Base-by-base conservation (phyloP, 2,113 vertebrate genomes). In the Odontesthes bonariensis region DNA sequence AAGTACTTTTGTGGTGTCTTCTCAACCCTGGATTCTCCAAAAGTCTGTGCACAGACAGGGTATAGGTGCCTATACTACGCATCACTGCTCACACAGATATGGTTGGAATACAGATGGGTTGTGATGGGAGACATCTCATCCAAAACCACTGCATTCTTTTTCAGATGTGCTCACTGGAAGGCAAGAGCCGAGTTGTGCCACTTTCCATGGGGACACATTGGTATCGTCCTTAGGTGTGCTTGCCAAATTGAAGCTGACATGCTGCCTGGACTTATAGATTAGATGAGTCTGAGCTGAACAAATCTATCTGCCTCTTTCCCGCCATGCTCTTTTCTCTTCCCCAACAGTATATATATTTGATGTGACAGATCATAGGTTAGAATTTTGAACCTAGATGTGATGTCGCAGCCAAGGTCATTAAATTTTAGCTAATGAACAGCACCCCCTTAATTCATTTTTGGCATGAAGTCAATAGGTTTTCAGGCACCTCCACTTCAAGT, bases 261-360 rank as follows among this genome's bases (percentile, higher is more conserved):
- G 71, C 66, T 61, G 77, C 72, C 70, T 38, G 75, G 69, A 74
- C 55, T 79, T 72, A 86, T 69, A 69, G 70, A 87, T 86, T 65
- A 38, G 19, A 72, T 63, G 27, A 53, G 74, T 55, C 51, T 81
- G 23, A 63, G 51, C 23, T 70, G 84, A 69, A 27, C 55, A 66
- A 49, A 78, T 69, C 35, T 66, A 55, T 56, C 32, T 20, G 19
- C 56, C 33, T 72, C 55, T 56, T 57, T 62, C 49, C 19, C 67
- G 79, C 66, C 56, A 20, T 63, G 51, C 64, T 55, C 27, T 46
- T 38, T 68, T 81, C 44, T 61, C 68, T 69, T 74, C 68, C 65
- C 52, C 27, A 46, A 47, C 52, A 19, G 6, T 80, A 75, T 55
- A 23, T 67, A 11, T 49, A 68, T 69, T 35, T 61, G 72, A 82